Base-by-base conservation (phyloP, 2,113 vertebrate genomes). In the Nibea coibor region DNA sequence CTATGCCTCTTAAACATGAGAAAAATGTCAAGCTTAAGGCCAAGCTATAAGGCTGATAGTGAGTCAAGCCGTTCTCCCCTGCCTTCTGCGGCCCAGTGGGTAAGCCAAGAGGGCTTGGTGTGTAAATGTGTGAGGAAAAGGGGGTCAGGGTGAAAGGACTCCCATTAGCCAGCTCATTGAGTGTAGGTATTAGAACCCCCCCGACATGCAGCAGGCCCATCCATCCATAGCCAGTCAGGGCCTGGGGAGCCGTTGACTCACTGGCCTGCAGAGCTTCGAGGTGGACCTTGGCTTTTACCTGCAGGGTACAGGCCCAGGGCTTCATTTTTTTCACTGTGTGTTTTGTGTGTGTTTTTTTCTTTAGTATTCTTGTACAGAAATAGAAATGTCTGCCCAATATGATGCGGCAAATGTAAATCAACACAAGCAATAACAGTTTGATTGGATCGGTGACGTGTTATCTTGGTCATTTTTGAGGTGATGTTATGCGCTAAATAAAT, bases 101-200 rank as follows among this genome's bases (percentile, higher is more conserved):
- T 87, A 65, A 87, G 77, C 86, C 85, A 76, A 73, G 61, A 80
- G 84, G 82, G 84, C 84, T 72, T 35, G 74, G 83, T 84, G 88
- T 88, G 82, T 89, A 91, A 90, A 88, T 79, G 89, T 88, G 87
- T 79, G 87, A 82, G 85, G 83, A 87, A 87, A 39, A 87, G 4
- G 62, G 83, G 91, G 91, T 91, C 88, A 92, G 91, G 83, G 87
- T 82, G 80, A 89, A 83, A 89, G 88, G 86, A 85, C 81, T 87
- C 74, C 88, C 84, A 93, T 93, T 93, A 92, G 88, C 82, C 92
- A 91, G 91, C 84, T 91, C 92, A 94, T 87, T 89, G 91, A 89
- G 80, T 77, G 88, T 78, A 75, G 89, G 87, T 85, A 87, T 87
- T 89, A 92, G 83, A 90, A 80, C 39, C 78, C 78, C 80, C 84